Conservation (phyloP, 2,888 invertebrate species). For the Pammene aurita region DNA sequence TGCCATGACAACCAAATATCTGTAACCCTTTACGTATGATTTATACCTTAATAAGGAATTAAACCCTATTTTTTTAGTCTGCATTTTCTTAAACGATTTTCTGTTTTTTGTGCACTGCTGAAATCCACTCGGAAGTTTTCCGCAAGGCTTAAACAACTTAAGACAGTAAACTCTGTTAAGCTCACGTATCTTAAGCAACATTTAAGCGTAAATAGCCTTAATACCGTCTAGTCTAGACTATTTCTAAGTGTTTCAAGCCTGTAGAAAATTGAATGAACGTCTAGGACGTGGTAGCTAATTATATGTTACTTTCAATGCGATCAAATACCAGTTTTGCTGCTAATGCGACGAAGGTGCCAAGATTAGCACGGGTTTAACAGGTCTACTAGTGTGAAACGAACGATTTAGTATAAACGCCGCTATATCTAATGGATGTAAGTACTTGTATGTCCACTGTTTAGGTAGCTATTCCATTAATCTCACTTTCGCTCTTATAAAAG, state of each 20-base stretch:
- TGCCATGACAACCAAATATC: too few species aligned
- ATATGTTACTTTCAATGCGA: constrained; percentile 25
- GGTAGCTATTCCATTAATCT: background rate
- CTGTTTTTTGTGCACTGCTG: too few species aligned
- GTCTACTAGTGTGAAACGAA: constrained; percentile 12
- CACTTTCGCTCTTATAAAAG: background rate
- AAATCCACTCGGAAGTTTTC: background rate
- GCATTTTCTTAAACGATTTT: too few species aligned
- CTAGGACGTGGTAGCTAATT: constrained; percentile 24
- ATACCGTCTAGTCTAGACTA: constrained; percentile 33
- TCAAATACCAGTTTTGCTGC: constrained; percentile 20
- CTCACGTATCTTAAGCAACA: constrained; percentile 18
- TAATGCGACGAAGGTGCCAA: constrained; percentile 26
- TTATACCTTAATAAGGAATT: too few species aligned
- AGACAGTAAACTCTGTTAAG: background rate
- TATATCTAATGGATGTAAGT: background rate
- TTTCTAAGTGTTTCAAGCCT: constrained; percentile 20
- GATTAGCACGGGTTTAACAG: constrained; percentile 16
- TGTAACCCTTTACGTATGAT: too few species aligned
- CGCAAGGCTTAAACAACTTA: background rate
- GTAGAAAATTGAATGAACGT: constrained; percentile 34
- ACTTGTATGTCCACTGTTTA: background rate
- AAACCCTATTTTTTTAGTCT: too few species aligned
- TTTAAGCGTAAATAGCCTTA: constrained; percentile 16
- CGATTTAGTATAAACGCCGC: constrained; percentile 9